phyloP scores from a whole-genome alignment of 2,888 invertebrate genomes.

The Ichneumon xanthorius region DNA sequence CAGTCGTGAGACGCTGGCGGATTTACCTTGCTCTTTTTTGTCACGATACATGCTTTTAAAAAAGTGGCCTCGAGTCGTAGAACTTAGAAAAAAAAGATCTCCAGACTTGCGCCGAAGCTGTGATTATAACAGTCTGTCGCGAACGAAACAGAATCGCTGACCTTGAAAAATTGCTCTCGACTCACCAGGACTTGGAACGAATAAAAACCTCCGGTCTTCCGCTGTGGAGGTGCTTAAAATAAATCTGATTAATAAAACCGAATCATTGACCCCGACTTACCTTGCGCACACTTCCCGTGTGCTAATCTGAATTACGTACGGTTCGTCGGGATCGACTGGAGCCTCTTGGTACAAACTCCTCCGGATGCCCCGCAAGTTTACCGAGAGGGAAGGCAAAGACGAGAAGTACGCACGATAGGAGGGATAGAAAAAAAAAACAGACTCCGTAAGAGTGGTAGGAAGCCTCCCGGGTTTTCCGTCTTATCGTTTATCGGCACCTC shows the following conservation, averaged over 20 bases:
- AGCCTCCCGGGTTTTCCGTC: conserved; percentile 56
- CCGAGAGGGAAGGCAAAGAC: conserved; percentile 16
- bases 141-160: no score
- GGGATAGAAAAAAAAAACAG: conserved; percentile 24
- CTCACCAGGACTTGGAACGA: background rate
- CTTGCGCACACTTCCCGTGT: conserved; percentile 27
- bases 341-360: conserved; percentile 30
- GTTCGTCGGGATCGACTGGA: conserved; percentile 39
- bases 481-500: conserved; percentile 56
- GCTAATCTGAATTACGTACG: conserved; percentile 54
- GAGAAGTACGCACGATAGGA: background rate
- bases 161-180: background rate
- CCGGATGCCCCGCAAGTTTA: conserved; percentile 61
- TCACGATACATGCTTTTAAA: background rate
- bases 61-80: background rate
- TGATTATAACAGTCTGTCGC: no score
- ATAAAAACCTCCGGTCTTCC: background rate
- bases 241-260: background rate
- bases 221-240: background rate
- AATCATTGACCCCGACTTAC: conserved; percentile 24
- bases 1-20: background rate
- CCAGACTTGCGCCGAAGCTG: background rate
- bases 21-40: background rate
- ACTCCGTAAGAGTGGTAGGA: conserved; percentile 38
- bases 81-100: background rate